Percentiles rank a stretch among this genome's conserved stretches.
phyloP scores from a whole-genome alignment of 1,140 invertebrate species.

The Magallana gigas region DNA sequence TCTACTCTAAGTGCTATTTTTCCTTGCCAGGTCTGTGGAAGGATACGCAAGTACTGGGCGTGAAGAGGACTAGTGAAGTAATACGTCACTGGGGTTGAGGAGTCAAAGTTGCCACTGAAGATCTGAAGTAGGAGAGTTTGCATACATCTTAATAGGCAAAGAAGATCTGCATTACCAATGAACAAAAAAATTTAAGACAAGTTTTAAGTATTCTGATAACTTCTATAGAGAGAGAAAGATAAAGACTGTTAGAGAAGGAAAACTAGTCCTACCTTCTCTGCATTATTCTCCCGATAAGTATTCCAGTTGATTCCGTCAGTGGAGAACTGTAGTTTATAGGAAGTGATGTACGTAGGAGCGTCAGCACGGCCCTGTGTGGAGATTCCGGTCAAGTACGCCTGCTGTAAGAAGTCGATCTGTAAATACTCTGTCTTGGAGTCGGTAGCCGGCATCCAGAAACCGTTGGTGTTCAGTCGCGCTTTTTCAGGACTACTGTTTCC shows the following conservation, averaged over 20 bases:
- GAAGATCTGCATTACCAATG: no score
- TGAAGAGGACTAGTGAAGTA: slow-evolving; percentile 85
- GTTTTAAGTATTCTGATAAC: no score
- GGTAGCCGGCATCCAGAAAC: slow-evolving; percentile 70
- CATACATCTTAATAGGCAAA: no score
- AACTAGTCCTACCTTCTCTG: slow-evolving; percentile 78
- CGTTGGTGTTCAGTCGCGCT: slow-evolving; percentile 71
- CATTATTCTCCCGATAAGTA: slow-evolving; percentile 82
- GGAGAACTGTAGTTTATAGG: slow-evolving; percentile 87
- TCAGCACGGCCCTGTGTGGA: slow-evolving; percentile 82
- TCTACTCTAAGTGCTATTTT: slow-evolving; percentile 87
- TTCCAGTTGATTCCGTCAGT: slow-evolving; percentile 86
- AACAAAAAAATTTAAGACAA: no score
- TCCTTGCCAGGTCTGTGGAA: slow-evolving; percentile 88
- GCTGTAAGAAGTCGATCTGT: slow-evolving; percentile 88
- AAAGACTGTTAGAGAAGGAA: slow-evolving; percentile 57
- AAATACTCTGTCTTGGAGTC: slow-evolving; percentile 71
- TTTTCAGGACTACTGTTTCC: slow-evolving; percentile 67
- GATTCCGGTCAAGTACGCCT: slow-evolving; percentile 88
- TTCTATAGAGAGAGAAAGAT: not conserved
- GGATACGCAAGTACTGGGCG: slow-evolving; percentile 85
- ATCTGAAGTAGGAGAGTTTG: slow-evolving; percentile 78
- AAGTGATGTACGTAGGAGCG: slow-evolving; percentile 84
- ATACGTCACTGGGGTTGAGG: slow-evolving; percentile 82
- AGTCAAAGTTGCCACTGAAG: slow-evolving; percentile 87